phyloP scores from a whole-genome alignment of 2,888 invertebrate genomes.

The Caenorhabditis sp. region DNA sequence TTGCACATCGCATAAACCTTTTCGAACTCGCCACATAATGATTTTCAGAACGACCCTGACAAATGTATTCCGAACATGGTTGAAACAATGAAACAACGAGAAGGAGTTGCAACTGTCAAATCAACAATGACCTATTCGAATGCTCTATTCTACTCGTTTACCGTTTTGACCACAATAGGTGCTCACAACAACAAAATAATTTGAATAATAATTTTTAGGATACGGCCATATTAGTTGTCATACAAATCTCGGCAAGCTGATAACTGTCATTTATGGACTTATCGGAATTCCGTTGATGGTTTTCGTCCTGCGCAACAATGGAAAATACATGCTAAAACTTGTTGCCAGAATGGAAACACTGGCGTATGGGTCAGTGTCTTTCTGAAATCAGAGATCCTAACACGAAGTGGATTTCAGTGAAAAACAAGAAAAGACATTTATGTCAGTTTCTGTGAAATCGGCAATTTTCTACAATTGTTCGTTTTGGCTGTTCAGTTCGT shows the following conservation, averaged over 20 bases:
- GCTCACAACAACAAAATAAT: background rate
- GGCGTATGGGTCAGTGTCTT: background rate
- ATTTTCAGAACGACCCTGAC: background rate
- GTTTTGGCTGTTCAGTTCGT: background rate
- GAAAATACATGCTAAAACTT: background rate
- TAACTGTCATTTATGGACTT: background rate
- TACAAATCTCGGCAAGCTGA: background rate
- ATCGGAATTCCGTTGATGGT: constrained; percentile 1
- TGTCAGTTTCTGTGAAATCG: background rate
- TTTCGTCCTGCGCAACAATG: background rate
- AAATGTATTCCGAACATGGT: background rate
- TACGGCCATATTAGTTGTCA: background rate
- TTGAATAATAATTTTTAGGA: background rate
- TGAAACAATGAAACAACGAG: background rate
- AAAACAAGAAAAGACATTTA: background rate
- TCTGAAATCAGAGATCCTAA: too few species aligned
- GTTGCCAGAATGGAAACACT: background rate
- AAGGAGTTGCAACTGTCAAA: background rate
- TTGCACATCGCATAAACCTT: too few species aligned
- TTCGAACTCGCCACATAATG: background rate
- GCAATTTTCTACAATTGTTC: background rate
- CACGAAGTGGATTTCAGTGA: background rate
- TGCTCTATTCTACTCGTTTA: background rate
- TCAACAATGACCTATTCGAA: background rate
- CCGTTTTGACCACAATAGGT: constrained; percentile 1